Evolutionary conservation across 1,140 invertebrate genomes (phyloP), one percentile per base, ranked within the genome.

Genomic region (Drosophila bipectinata): DNA sequence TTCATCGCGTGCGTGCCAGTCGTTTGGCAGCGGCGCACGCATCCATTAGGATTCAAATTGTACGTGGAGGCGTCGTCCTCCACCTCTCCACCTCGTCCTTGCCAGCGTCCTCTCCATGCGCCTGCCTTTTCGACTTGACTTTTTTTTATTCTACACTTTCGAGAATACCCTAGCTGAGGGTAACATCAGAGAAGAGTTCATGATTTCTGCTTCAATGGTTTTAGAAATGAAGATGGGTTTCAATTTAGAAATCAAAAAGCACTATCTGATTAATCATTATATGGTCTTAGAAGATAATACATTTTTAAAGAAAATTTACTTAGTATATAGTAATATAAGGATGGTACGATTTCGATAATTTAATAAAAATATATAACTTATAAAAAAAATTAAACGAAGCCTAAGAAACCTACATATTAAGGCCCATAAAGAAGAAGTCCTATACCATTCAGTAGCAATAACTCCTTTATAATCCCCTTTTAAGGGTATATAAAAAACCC

Each of bases 11-110:
- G 83, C 71, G 64, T 82, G 67, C 54, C 63, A 73, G 83, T 88
- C 83, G 79, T 88, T 88, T 88, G 76, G 66, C 54, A 55, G 56
- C 28, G 79, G 60, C 79, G 66, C 83, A 88, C 83, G 83, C 83
- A 88, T 88, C 83, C 83, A 88, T 88, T 88, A 88, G 79, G 83
- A 88, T 88, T 87, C 83, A 87, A 87, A 87, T 87, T 79, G 83
- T 73, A 63, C 77, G 61, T 61, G 72, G 75, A 75, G 72, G 61
- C 78, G 75, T 73, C 77, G 82, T 58, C 15, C 1, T 15, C 1
- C 15, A 0, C 69, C 62, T 41, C 44, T 24, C 44, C 44, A 3
- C 18, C 18, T 24, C 9, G 14, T 18, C 41, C 14, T 44, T 7
- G 15, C 8, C 18, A 18, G 21, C 45, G 51, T 52, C 53, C 54